Evolutionary conservation across 2,113 vertebrate species (phyloP).

Genomic region (Trochalopteron elliotii): DNA sequence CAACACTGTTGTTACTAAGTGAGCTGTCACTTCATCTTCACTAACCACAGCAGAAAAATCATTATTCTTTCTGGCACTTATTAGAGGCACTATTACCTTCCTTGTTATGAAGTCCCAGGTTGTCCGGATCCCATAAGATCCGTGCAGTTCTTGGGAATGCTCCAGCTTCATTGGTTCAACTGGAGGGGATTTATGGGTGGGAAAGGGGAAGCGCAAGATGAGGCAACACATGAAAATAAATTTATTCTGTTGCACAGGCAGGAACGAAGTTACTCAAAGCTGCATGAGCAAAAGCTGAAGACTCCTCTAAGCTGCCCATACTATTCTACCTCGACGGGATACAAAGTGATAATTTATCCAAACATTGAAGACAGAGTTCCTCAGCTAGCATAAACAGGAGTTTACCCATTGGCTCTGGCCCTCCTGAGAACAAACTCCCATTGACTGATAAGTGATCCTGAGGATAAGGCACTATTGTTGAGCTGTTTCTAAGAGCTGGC

Average conservation of each 20-base stretch:
- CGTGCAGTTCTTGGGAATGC: not conserved
- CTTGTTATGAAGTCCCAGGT: not conserved
- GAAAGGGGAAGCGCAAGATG: not conserved
- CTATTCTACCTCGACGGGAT: slow-evolving; percentile 28
- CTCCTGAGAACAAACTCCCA: slow-evolving; percentile 63
- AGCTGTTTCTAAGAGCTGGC: slow-evolving; percentile 61
- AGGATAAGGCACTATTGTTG: slow-evolving; percentile 66
- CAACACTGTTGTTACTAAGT: not conserved
- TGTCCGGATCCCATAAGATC: not conserved
- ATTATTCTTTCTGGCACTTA: not conserved
- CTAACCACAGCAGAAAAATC: not conserved
- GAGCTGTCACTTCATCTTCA: not conserved
- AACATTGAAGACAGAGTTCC: slow-evolving; percentile 36
- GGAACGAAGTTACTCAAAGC: not conserved
- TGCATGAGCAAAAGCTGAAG: not conserved
- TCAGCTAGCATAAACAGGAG: slow-evolving; percentile 40
- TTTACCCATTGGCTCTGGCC: slow-evolving; percentile 62
- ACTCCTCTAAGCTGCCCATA: not conserved
- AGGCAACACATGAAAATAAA: not conserved
- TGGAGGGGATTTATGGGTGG: not conserved
- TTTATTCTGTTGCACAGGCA: not conserved
- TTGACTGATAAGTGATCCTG: slow-evolving; percentile 60
- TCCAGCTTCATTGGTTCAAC: not conserved
- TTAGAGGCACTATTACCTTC: not conserved
- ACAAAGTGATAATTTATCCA: slow-evolving; percentile 63